Conservation (phyloP, 2,888 invertebrate species). For the Oithona nana region DNA sequence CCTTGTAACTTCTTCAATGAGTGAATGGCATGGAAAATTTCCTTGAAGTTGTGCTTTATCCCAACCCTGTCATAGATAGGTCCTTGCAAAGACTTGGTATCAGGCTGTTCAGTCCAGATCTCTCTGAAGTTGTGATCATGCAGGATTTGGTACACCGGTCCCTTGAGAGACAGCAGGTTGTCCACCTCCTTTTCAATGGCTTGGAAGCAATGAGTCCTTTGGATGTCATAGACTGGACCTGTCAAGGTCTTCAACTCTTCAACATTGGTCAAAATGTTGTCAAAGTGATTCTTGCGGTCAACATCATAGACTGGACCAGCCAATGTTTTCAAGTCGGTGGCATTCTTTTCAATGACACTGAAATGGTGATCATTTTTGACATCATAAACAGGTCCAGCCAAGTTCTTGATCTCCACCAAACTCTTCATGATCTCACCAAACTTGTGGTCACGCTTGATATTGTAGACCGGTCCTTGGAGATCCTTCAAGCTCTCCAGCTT, state of each 20-base stretch:
- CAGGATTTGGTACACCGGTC: slow-evolving; percentile 8
- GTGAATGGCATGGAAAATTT: background rate
- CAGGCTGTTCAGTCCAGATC: background rate
- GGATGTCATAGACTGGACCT: slow-evolving; percentile 15
- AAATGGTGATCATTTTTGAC: slow-evolving; percentile 14
- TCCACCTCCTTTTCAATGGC: slow-evolving; percentile 11
- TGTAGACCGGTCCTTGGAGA: slow-evolving; percentile 10
- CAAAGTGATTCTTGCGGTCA: slow-evolving; percentile 5
- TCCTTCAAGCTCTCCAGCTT: slow-evolving; percentile 10
- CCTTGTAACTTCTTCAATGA: slow-evolving; percentile 5
- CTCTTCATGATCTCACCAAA: slow-evolving; percentile 4
- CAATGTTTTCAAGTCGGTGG: slow-evolving; percentile 1
- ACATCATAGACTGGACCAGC: slow-evolving; percentile 15
- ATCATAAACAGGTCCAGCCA: slow-evolving; percentile 15
- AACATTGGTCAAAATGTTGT: slow-evolving; percentile 4
- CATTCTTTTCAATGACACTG: slow-evolving; percentile 9
- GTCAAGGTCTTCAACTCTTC: slow-evolving; percentile 10
- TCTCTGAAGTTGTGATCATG: slow-evolving; percentile 15
- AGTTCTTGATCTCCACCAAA: background rate
- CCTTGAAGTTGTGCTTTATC: slow-evolving; percentile 8
- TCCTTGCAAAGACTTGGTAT: slow-evolving; percentile 9
- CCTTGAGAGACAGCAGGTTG: background rate
- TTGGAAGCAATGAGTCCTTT: slow-evolving; percentile 11
- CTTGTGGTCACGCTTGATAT: slow-evolving; percentile 12
- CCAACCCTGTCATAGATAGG: slow-evolving; percentile 13